Base-by-base conservation (phyloP, 2,888 invertebrate species). In the Arrhopalites spinosus region DNA sequence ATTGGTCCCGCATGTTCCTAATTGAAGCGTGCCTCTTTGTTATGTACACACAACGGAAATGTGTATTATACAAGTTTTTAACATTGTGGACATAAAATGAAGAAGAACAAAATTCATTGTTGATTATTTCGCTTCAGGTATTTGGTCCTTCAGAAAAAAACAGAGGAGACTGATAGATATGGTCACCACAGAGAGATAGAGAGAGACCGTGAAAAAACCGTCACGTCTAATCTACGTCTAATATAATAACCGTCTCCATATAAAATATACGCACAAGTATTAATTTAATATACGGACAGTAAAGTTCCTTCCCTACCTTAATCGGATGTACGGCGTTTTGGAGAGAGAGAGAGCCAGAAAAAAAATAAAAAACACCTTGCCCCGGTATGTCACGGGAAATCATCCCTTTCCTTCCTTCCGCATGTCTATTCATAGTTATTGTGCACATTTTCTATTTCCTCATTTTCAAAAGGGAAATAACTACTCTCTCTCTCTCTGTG, bases 371-470 rank as follows among this genome's bases (percentile, higher is more conserved):
- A 80, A 79, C 80, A 80, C 79, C 80, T 80, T 80, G 79, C 80
- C n/a, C n/a, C 78, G 75, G 77, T 78, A 79, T 77, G 79, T 77
- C 78, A 79, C 79, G 79, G 74, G 76, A 79, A 78, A 78, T 79
- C 77, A 77, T 78, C 77, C 78, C 77, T 77, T 77, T 77, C 63
- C 43, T 61, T 72, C 77, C 79, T 78, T 79, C 79, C 80, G 76
- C 77, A 74, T 78, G 77, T 74, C 69, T 77, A 63, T 56, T 69
- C 36, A 69, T 75, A 64, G 61, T 70, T 69, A 75, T 69, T 67
- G 61, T 69, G 59, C 45, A 20, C 67, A 43, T 74, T 56, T 47
- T 56, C 64, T 64, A 56, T 69, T 74, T 69, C 64, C 74, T 74
- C 69, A 74, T 71, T 71, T 59, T 20, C 45, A 27, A 56, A 36